Percentiles rank a stretch among this genome's conserved stretches.
These are phyloP conservation scores for Casuarius casuarius DNA, from an alignment of 2,113 vertebrate species.

Conservation along the genomic window DNA sequence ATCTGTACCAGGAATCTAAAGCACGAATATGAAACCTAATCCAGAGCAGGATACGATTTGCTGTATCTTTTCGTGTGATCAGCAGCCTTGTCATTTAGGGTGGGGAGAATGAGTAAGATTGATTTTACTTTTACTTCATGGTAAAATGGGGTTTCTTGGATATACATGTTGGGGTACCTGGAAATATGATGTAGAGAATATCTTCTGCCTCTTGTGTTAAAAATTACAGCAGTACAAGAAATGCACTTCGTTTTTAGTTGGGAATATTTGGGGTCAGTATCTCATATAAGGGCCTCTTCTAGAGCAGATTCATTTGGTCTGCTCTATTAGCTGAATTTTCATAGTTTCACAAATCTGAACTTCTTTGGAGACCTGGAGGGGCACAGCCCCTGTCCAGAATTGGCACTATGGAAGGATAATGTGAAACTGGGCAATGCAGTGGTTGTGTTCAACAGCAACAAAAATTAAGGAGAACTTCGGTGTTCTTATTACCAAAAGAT, in stretches of 20 bases:
- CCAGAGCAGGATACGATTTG: background rate
- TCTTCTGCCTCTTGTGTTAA: background rate
- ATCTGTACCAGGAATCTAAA: background rate
- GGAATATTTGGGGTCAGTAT: background rate
- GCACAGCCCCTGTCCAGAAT: background rate
- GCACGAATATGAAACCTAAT: background rate
- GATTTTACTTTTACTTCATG: background rate
- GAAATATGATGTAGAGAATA: background rate
- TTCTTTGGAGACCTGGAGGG: background rate
- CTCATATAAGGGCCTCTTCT: accelerated
- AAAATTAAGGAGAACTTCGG: background rate
- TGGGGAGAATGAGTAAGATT: background rate
- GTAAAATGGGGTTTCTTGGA: background rate
- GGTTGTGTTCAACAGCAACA: background rate
- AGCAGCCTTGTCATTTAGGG: background rate
- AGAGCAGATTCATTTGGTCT: background rate
- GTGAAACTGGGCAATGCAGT: background rate
- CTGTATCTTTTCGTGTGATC: background rate
- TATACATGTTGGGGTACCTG: background rate
- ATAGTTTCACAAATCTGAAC: background rate
- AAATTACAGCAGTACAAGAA: background rate
- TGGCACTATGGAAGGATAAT: accelerated
- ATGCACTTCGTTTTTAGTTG: background rate
- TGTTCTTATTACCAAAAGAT: background rate
- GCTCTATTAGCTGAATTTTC: background rate